phyloP scores from a whole-genome alignment of 2,888 invertebrate genomes.

The Abrostola triplasia region DNA sequence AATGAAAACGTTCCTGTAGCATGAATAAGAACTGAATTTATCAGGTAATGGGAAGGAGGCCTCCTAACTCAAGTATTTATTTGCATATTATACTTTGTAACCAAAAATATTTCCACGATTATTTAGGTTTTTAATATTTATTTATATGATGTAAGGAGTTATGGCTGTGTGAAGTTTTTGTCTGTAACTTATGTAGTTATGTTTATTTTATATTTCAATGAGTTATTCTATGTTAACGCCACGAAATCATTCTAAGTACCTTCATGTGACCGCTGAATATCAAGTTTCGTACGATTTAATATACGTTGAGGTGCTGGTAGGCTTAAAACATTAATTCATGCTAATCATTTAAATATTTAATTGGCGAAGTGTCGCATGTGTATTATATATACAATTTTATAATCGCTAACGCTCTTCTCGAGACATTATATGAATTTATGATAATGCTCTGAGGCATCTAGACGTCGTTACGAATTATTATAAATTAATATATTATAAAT shows the following conservation, averaged over 20 bases:
- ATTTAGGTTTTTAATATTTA: conserved; percentile 77
- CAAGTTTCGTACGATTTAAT: conserved; percentile 49
- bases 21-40: conserved; percentile 58
- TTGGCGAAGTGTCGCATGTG: conserved; percentile 45
- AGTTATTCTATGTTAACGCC: conserved; percentile 50
- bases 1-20: conserved; percentile 69
- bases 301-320: conserved; percentile 82
- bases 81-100: conserved; percentile 77
- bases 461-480: conserved; percentile 70
- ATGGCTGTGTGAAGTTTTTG: conserved; percentile 86
- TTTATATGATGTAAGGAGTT: conserved; percentile 79
- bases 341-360: conserved; percentile 48
- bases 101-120: conserved; percentile 82
- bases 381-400: conserved; percentile 55
- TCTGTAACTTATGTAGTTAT: conserved; percentile 78
- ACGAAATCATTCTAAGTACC: conserved; percentile 37
- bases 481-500: conserved; percentile 67
- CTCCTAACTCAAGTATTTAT: conserved; percentile 72
- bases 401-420: conserved; percentile 60
- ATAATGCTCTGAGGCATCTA: conserved; percentile 67
- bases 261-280: conserved; percentile 38
- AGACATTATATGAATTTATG: conserved; percentile 60
- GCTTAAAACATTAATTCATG: conserved; percentile 64
- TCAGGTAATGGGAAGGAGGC: conserved; percentile 61
- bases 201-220: conserved; percentile 68